These are phyloP conservation scores for Aproaerema taeniolella DNA, from an alignment of 2,888 invertebrate species.

Conservation along the genomic window DNA sequence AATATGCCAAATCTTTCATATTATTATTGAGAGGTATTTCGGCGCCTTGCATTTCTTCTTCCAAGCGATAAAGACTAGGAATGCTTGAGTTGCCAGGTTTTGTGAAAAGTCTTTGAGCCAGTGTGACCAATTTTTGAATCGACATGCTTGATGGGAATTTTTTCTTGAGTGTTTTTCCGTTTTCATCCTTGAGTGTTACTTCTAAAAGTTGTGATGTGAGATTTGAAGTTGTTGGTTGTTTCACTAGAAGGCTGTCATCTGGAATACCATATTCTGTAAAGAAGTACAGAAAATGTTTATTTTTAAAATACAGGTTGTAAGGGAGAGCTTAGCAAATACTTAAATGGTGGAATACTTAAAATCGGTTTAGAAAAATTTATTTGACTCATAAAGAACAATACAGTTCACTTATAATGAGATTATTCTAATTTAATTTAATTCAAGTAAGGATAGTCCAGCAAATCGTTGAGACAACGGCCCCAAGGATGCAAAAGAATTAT, in stretches of 20 bases:
- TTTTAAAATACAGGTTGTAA: too few relatives aligned
- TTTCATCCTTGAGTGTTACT: slow-evolving; percentile 69
- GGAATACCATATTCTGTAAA: slow-evolving; percentile 88
- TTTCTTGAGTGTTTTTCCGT: slow-evolving; percentile 80
- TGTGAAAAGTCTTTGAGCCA: slow-evolving; percentile 86
- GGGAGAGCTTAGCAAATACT: too few relatives aligned
- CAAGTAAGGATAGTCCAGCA: too few relatives aligned
- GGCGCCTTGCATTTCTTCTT: slow-evolving; percentile 78
- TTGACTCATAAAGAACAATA: too few relatives aligned
- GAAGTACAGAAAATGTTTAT: too few relatives aligned
- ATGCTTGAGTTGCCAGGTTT: slow-evolving; percentile 46
- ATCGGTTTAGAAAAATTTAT: too few relatives aligned
- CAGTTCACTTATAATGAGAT: too few relatives aligned
- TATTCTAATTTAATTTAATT: too few relatives aligned
- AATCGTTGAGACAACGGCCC: too few relatives aligned
- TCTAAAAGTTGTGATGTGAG: slow-evolving; percentile 84
- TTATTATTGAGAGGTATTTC: slow-evolving; percentile 88
- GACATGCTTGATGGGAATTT: slow-evolving; percentile 87
- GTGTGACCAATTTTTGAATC: slow-evolving; percentile 88
- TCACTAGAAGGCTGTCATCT: slow-evolving; percentile 83
- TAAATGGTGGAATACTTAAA: too few relatives aligned
- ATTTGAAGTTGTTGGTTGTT: slow-evolving; percentile 68
- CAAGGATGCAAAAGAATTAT: too few relatives aligned
- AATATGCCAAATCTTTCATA: slow-evolving; percentile 88
- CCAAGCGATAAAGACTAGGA: slow-evolving; percentile 69